These are phyloP conservation scores for Ispidina lecontei DNA, from an alignment of 2,797 vertebrate genomes.

Conservation along the genomic window DNA sequence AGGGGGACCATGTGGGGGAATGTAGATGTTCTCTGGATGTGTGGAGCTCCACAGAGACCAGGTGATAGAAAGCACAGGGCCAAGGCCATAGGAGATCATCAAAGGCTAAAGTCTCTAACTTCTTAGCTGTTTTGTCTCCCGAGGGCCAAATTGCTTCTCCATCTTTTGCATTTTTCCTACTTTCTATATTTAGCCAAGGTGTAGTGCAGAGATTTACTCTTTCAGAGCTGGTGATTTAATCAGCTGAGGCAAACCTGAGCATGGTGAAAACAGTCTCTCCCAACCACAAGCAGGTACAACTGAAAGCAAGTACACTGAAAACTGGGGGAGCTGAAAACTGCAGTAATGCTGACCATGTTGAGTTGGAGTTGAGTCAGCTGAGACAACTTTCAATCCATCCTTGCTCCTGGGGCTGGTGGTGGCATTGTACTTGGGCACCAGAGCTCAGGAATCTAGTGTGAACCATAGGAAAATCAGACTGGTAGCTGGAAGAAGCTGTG, in stretches of 20 bases:
- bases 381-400: fast-evolving
- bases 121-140: not conserved
- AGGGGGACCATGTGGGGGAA: fast-evolving
- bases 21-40: not conserved
- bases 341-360: not conserved
- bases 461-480: not conserved
- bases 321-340: not conserved
- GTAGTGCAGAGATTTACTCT: not conserved
- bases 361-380: not conserved
- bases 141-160: not conserved
- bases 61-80: not conserved
- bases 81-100: not conserved
- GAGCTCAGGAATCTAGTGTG: not conserved
- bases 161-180: not conserved
- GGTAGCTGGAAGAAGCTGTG: not conserved
- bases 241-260: not conserved
- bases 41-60: not conserved
- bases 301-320: not conserved
- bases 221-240: not conserved
- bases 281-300: not conserved
- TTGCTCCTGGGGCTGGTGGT: not conserved
- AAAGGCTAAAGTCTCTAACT: not conserved
- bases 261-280: not conserved
- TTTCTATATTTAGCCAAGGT: not conserved
- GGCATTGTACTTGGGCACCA: fast-evolving